Conservation (phyloP, 1,140 invertebrate genomes). For the Ctenoplectra terminalis region DNA sequence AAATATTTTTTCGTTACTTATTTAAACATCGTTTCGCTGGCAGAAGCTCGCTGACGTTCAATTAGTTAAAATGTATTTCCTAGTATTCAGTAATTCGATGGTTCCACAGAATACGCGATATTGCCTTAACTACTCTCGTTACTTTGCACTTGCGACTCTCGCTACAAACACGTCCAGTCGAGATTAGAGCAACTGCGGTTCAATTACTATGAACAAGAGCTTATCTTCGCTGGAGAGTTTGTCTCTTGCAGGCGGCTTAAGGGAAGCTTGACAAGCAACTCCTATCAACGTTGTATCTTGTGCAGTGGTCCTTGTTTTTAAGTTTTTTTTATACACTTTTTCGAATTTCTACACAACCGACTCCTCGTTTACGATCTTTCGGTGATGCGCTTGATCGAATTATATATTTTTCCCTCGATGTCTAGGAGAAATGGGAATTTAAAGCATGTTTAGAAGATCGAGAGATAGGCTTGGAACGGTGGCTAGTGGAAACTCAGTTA, state of each 20-base stretch:
- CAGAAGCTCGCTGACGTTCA: slow-evolving; percentile 4
- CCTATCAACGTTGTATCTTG: slow-evolving; percentile 29
- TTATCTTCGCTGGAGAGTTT: slow-evolving; percentile 55
- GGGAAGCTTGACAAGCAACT: slow-evolving; percentile 41
- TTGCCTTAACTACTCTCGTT: slow-evolving; percentile 52
- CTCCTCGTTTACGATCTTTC: background rate
- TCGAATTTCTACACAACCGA: slow-evolving; percentile 23
- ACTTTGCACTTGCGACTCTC: slow-evolving; percentile 47
- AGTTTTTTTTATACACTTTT: slow-evolving; percentile 21
- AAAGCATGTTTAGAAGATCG: slow-evolving; percentile 33
- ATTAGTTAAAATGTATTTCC: slow-evolving; percentile 46
- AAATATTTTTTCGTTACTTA: background rate
- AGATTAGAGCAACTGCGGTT: slow-evolving; percentile 60
- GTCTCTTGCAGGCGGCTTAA: slow-evolving; percentile 42
- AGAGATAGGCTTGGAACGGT: background rate
- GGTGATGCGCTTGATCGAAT: slow-evolving; percentile 33
- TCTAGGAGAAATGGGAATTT: slow-evolving; percentile 19
- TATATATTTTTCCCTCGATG: slow-evolving; percentile 4
- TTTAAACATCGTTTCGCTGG: background rate
- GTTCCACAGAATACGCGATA: slow-evolving; percentile 28
- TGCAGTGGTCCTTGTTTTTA: background rate
- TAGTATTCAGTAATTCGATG: slow-evolving; percentile 23
- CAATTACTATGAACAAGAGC: slow-evolving; percentile 58
- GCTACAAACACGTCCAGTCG: slow-evolving; percentile 43
- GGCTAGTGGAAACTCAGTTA: slow-evolving; percentile 50